A percentile compares a stretch with the other conserved stretches of the same genome.
Evolutionary conservation across 1,140 invertebrate species (phyloP).

Genomic region (Cydia strobilella): DNA sequence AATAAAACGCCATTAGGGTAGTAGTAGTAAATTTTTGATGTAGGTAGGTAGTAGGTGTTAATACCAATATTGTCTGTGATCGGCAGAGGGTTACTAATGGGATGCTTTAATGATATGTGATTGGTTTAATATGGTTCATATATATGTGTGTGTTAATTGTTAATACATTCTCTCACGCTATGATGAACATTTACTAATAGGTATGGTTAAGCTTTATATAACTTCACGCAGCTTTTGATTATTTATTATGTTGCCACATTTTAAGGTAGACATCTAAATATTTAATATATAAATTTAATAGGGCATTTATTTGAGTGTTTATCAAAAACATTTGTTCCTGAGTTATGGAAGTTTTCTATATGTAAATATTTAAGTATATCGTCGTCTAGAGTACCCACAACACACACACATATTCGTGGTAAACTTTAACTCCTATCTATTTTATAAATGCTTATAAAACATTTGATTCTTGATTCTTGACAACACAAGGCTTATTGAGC

Average conservation of each 20-base stretch:
- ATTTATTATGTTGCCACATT: too few relatives aligned
- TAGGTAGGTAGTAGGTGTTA: not conserved
- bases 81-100: not conserved
- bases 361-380: too few relatives aligned
- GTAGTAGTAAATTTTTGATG: conserved; percentile 6
- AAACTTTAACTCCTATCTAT: too few relatives aligned
- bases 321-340: too few relatives aligned
- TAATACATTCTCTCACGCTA: not conserved
- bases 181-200: not conserved
- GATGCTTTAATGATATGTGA: not conserved
- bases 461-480: too few relatives aligned
- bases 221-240: not conserved
- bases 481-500: too few relatives aligned
- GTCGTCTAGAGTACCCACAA: too few relatives aligned
- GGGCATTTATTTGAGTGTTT: too few relatives aligned
- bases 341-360: too few relatives aligned
- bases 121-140: not conserved
- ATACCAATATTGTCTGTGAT: not conserved
- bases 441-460: too few relatives aligned
- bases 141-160: not conserved
- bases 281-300: too few relatives aligned
- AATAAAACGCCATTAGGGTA: conserved; percentile 14
- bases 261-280: not conserved
- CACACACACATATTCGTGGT: too few relatives aligned
- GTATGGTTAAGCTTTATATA: not conserved